Base-by-base conservation (phyloP, 35 echinoderm and acorn worm genomes). In the Heliocidaris tuberculata region DNA sequence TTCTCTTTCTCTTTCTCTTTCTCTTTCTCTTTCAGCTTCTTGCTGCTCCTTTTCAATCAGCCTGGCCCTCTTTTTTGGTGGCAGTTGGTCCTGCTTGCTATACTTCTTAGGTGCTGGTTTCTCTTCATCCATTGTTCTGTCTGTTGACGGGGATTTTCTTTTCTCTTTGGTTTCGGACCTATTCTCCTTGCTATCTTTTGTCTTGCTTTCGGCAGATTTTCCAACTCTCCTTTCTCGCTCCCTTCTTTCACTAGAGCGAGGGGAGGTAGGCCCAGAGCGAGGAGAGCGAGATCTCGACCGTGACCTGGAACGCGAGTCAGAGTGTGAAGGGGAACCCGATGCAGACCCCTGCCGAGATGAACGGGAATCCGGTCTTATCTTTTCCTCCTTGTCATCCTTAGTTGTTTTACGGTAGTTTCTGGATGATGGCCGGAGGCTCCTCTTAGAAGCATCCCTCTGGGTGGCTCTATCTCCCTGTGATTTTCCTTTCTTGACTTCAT, bases 181-280 rank as follows among this genome's bases (percentile, higher is more conserved):
- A 54, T 78, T 94, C 49, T 93, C 94, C 95, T 93, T 95, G 90
- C 94, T 95, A 48, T 93, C 49, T 70, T 95, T 50, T 93, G 94
- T 92, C 95, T 93, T 86, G 29, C 92, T 88, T n/a, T 93, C 89
- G 6, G 93, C 94, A 47, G 61, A 31, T 49, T 59, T 95, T 15
- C 92, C 92, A 24, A 59, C 94, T 21, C 49, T 60, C 47, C 85
- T 95, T 9, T 95, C 93, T 27, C 93, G 48, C 13, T 92, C 86
- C 65, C 78, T 86, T 13, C 21, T 60, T 60, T 97, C 70, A 27
- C 95, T 65, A 86, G 96, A 70, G 2, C 59, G 70, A 32, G 97
- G 97, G 10, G 97, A 97, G 49, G 94, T 95, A 91, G 96, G 95
- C 27, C 95, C 89, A 54, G 97, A 95, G 27, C 94, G 85, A 52